Evolutionary conservation across 2,797 vertebrate genomes (phyloP).

Genomic region (Discoglossus pictus): DNA sequence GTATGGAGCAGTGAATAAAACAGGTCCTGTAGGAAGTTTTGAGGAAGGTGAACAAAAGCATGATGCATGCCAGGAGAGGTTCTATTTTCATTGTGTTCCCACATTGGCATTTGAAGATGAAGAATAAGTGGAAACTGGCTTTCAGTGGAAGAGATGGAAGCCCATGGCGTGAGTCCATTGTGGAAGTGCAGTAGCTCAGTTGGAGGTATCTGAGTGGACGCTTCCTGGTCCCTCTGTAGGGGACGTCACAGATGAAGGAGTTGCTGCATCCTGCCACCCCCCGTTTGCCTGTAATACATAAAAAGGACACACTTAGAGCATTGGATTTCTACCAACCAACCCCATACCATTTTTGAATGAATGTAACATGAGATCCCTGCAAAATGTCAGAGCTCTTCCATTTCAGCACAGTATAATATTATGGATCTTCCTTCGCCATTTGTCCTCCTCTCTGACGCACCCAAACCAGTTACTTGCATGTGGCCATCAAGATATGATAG

Average conservation of each 20-base stretch:
- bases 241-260: conserved; percentile 98
- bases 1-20: neutral
- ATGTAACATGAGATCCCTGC: too few relatives aligned
- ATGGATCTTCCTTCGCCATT: too few relatives aligned
- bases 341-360: too few relatives aligned
- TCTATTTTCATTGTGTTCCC: conserved; percentile 37
- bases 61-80: conserved; percentile 36
- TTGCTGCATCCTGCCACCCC: conserved; percentile 97
- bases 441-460: too few relatives aligned
- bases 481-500: too few relatives aligned
- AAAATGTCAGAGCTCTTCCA: too few relatives aligned
- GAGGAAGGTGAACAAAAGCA: conserved; percentile 4
- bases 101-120: conserved; percentile 46
- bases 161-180: conserved; percentile 64
- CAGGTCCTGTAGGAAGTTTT: conserved; percentile 8
- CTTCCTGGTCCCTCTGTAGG: conserved; percentile 99
- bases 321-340: too few relatives aligned
- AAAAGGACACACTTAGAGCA: too few relatives aligned
- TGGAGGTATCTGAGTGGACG: conserved; percentile 98
- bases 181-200: conserved; percentile 96
- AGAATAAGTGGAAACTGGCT: conserved; percentile 42
- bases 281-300: conserved; percentile 84
- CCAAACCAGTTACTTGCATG: too few relatives aligned
- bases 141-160: conserved; percentile 42
- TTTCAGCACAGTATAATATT: too few relatives aligned